Evolutionary conservation across 2,113 vertebrate species (phyloP).

Genomic region (Potamarius usumacintae): DNA sequence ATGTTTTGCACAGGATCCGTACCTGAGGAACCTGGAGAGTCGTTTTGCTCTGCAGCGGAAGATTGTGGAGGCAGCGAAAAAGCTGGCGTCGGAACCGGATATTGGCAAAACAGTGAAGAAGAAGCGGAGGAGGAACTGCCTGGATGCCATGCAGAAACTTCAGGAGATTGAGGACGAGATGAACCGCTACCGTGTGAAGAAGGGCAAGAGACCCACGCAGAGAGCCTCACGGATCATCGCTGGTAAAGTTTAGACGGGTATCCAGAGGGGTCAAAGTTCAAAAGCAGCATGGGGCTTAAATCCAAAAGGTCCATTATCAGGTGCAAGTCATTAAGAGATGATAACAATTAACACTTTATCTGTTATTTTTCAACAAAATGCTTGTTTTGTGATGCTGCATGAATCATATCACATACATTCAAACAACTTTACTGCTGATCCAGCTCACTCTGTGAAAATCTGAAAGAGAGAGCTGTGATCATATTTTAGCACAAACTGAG

Average conservation of each 20-base stretch:
- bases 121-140: constrained; percentile 89
- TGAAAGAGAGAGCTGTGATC: background rate
- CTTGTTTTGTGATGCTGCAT: background rate
- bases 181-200: constrained; percentile 89
- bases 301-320: background rate
- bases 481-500: too few species aligned
- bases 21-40: constrained; percentile 89
- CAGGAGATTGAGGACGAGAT: constrained; percentile 93
- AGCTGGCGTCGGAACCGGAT: constrained; percentile 86
- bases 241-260: constrained; percentile 66
- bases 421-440: background rate
- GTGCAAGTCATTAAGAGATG: background rate
- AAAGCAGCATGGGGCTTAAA: background rate
- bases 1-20: constrained; percentile 78
- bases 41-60: constrained; percentile 93
- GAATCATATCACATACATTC: background rate
- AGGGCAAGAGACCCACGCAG: constrained; percentile 88
- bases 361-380: background rate
- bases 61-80: constrained; percentile 93
- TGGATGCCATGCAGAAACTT: constrained; percentile 87
- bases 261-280: background rate
- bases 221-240: constrained; percentile 81
- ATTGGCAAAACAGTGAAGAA: constrained; percentile 92
- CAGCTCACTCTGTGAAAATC: background rate
- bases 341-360: background rate